Base-by-base conservation (phyloP, 1,140 invertebrate species). In the Pseudomyrmex concolor region DNA sequence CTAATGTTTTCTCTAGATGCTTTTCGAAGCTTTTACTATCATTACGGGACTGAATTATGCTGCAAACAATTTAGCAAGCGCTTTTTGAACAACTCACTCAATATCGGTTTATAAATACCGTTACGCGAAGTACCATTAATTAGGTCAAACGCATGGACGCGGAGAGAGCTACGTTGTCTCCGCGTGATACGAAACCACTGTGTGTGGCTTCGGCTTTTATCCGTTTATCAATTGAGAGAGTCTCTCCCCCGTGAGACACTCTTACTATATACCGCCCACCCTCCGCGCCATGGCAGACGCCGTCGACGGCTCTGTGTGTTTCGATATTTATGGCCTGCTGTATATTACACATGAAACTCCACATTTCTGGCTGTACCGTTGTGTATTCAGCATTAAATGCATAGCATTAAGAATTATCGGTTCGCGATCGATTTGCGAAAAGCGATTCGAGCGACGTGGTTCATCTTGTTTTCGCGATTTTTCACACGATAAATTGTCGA, bases 321-420 rank as follows among this genome's bases (percentile, higher is more conserved):
- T 86, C 66, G 85, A 89, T 89, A 89, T 89, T 89, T 89, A 89
- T 89, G 85, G 60, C 84, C 76, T 55, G 57, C 76, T 88, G 81
- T 86, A 86, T 87, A 87, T 86, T 86, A 87, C 80, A 86, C 73
- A 70, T 60, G 85, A 84, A 71, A 60, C 71, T 78, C 68, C 55
- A 59, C 76, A 48, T 77, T 87, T 73, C 82, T 45, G 70, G 34
- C 34, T 34, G 43, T 64, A 73, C 57, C 67, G 72, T 80, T 88
- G 78, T 87, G 77, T 71, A 80, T 83, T 84, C 55, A 15, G 45
- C 48, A 73, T 84, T 81, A 86, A 84, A 84, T 64, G 81, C 77
- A 48, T 73, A 86, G 62, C 55, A 60, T 70, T 70, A 72, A 71
- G 80, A 48, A 50, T 68, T 70, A 72, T 83, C 84, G 73, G 70